Evolutionary conservation across 2,888 invertebrate species (phyloP), one percentile per base, ranked within the genome.

Genomic region (Tricholauxania praeusta): DNA sequence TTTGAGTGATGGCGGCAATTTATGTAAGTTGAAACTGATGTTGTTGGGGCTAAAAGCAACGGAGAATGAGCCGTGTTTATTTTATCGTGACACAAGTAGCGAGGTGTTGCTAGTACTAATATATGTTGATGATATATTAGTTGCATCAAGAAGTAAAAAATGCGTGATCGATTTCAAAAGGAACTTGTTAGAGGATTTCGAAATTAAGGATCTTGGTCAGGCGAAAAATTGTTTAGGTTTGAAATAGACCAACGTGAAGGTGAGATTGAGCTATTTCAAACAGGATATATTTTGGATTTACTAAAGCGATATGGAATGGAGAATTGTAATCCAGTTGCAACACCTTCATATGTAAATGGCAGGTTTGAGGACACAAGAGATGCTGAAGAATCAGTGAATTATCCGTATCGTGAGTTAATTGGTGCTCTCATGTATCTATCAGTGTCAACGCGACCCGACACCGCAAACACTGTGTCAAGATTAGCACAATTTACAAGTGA

Each of bases 211-310:
- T 62, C 47, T 75, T n/a, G 71, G 71, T 8, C 3, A 39, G 19
- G 66, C 72, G 19, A 75, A 71, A 55, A 72, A 67, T 66, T 77
- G 77, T 70, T 71, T 77, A 39, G 74, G 75, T 63, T 53, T 74
- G 22, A 71, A 71, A 75, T 74, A 22, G 32, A 32, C 17, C 77
- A 74, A 71, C 7, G 22, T 47, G 60, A 48, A n/a, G 48, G n/a
- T 28, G 22, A 51, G 60, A 76, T 74, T 51, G 12, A 62, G 19
- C 52, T 75, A 10, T 68, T n/a, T n/a, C 74, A 76, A 49, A 63
- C 19, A 22, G 72, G 72, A 59, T 72, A 76, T 49, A 67, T 66
- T 10, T 17, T 66, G 28, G 71, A 71, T 19, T 67, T 74, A n/a
- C 53, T 72, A 14, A 55, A 57, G 15, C 60, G 70, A 19, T 72